A percentile compares a stretch with the other conserved stretches of the same genome.
Evolutionary conservation across 2,113 vertebrate species (phyloP).

Genomic region (Tetrao urogallus): DNA sequence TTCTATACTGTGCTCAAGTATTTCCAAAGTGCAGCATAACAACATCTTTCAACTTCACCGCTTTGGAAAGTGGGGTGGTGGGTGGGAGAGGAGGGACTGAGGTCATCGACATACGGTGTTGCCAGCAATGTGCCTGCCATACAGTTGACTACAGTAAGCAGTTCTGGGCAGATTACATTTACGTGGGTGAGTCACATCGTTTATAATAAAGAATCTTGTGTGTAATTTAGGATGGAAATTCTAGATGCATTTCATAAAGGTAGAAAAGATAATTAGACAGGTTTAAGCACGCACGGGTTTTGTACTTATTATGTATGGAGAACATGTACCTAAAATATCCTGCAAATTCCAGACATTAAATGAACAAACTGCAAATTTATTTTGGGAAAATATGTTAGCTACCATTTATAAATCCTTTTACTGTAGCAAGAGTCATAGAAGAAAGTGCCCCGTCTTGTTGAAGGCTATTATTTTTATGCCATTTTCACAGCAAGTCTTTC

Average conservation of each 20-base stretch:
- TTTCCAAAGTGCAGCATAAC: neutral
- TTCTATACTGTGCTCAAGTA: neutral
- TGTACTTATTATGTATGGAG: neutral
- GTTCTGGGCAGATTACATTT: conserved; percentile 18
- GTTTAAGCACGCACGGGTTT: neutral
- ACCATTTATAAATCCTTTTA: neutral
- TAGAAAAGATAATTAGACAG: conserved; percentile 19
- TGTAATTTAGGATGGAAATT: conserved; percentile 46
- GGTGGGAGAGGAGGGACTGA: conserved; percentile 10
- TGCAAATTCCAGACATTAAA: neutral
- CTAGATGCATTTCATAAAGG: neutral
- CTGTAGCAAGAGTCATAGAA: neutral
- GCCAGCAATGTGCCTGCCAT: neutral
- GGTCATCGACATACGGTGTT: neutral
- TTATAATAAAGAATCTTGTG: conserved; percentile 4
- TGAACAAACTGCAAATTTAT: accelerated
- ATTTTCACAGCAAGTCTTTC: neutral
- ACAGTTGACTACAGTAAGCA: neutral
- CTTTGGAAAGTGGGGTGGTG: neutral
- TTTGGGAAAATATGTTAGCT: neutral
- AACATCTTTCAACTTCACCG: neutral
- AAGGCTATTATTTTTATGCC: neutral
- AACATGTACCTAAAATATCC: neutral
- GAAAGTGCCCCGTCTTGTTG: neutral
- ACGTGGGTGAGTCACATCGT: neutral